Conservation (phyloP, 2,888 invertebrate species). For the Asteroscopus sphinx region DNA sequence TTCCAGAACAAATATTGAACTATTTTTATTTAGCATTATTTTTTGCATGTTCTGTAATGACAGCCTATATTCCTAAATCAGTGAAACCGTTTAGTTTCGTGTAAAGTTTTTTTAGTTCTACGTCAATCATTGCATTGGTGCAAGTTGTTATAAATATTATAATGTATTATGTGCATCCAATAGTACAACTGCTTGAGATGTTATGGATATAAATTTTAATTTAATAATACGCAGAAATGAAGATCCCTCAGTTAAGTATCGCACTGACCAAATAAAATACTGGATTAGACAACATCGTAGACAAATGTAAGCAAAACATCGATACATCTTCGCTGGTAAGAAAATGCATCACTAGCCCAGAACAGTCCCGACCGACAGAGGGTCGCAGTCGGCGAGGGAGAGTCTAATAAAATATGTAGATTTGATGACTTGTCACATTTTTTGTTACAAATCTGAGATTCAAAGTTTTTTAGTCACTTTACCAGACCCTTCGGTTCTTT, state of each 20-base stretch:
- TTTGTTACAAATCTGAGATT: conserved; percentile 88
- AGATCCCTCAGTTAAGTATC: neutral
- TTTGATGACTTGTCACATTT: conserved; percentile 90
- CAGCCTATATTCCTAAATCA: conserved; percentile 30
- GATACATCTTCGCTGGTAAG: conserved; percentile 61
- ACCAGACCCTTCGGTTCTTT: conserved; percentile 68
- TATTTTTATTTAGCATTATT: conserved; percentile 17
- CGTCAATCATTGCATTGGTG: conserved; percentile 11
- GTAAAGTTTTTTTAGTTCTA: conserved; percentile 20
- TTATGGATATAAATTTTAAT: too few relatives aligned
- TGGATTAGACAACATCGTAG: neutral
- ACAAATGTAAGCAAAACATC: conserved; percentile 55
- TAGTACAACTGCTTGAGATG: neutral
- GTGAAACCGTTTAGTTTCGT: conserved; percentile 26
- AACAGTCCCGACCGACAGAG: conserved; percentile 80
- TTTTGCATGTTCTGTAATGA: conserved; percentile 28
- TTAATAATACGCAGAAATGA: too few relatives aligned
- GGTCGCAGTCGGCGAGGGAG: conserved; percentile 83
- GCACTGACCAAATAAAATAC: conserved; percentile 1
- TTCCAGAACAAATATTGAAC: neutral
- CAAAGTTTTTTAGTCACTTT: conserved; percentile 85
- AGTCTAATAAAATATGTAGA: conserved; percentile 90
- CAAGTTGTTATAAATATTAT: neutral
- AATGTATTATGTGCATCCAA: neutral
- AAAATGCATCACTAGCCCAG: conserved; percentile 71